Conservation (phyloP, 2,888 invertebrate species). For the Sinelater perroti region DNA sequence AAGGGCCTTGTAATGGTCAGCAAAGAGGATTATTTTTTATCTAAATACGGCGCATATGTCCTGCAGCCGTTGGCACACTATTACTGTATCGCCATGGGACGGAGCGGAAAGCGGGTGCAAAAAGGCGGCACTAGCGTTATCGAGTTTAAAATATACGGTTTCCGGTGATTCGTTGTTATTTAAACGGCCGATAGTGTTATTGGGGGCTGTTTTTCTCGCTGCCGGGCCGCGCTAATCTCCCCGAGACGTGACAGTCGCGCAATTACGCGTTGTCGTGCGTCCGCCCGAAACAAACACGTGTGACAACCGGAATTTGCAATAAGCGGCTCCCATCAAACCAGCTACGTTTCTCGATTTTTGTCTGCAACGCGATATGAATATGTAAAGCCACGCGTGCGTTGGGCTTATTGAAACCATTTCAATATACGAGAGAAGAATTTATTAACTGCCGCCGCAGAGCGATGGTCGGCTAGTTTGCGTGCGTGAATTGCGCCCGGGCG, state of each 20-base stretch:
- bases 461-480: slow-evolving; percentile 40
- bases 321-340: slow-evolving; percentile 46
- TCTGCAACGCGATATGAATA: slow-evolving; percentile 44
- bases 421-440: slow-evolving; percentile 42
- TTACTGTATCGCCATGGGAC: slow-evolving; percentile 43
- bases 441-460: slow-evolving; percentile 36
- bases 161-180: slow-evolving; percentile 37
- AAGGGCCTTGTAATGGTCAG: slow-evolving; percentile 56
- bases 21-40: slow-evolving; percentile 58
- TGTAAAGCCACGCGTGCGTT: slow-evolving; percentile 42
- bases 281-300: slow-evolving; percentile 52
- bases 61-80: slow-evolving; percentile 48
- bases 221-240: slow-evolving; percentile 48
- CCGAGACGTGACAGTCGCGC: slow-evolving; percentile 54
- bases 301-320: slow-evolving; percentile 57
- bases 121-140: slow-evolving; percentile 39
- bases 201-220: slow-evolving; percentile 36
- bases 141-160: slow-evolving; percentile 44
- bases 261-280: slow-evolving; percentile 55
- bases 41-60: slow-evolving; percentile 57
- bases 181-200: slow-evolving; percentile 33
- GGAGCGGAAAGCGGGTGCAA: slow-evolving; percentile 34
- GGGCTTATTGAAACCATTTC: slow-evolving; percentile 42
- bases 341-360: slow-evolving; percentile 42
- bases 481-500: slow-evolving; percentile 44